Base-by-base conservation (phyloP, 2,797 vertebrate species). In the Bufotes viridis region DNA sequence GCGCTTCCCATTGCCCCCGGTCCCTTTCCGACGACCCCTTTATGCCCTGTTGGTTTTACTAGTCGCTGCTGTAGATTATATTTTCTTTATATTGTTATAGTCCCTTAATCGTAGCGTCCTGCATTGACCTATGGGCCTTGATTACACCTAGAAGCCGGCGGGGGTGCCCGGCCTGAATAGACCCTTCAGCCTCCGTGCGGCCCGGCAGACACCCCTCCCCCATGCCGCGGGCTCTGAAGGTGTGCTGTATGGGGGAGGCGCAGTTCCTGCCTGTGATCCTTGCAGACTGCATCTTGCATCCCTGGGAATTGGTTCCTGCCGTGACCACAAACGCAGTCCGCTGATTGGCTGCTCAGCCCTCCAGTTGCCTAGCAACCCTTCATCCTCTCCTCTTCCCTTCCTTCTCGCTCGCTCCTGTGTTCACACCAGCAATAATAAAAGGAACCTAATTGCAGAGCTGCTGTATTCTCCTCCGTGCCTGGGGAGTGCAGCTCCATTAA, bases 361-460 rank as follows among this genome's bases (percentile, higher is more conserved):
- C 92, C 90, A 90, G 94, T 95, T 95, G 95, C 94, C 94, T 94
- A 95, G 95, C 94, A 95, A 95, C 95, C 93, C 29, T 53, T 58
- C 78, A 81, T 82, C 92, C 93, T 90, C 92, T 91, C 90, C 90
- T 92, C 90, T 91, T 92, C 92, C 90, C 92, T 87, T 82, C 74
- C 87, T 87, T 72, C 61, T 53, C 89, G 90, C 90, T 92, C 88
- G 84, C 88, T 87, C 92, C 90, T 80, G 60, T 7, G 90, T 92
- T 92, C 80, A 72, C 84, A 83, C 88, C 53, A 83, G 79, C 53
- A 55, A 83, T 69, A 90, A 91, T 92, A 90, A 86, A 92, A 85
- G 70, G 87, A 58, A 55, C 91, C 93, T 93, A 92, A 93, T 93
- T 94, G 93, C 90, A 91, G 86, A 90, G 90, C 91, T 92, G 88